phyloP scores from a whole-genome alignment of 2,113 vertebrate species.

The Lonchura striata region DNA sequence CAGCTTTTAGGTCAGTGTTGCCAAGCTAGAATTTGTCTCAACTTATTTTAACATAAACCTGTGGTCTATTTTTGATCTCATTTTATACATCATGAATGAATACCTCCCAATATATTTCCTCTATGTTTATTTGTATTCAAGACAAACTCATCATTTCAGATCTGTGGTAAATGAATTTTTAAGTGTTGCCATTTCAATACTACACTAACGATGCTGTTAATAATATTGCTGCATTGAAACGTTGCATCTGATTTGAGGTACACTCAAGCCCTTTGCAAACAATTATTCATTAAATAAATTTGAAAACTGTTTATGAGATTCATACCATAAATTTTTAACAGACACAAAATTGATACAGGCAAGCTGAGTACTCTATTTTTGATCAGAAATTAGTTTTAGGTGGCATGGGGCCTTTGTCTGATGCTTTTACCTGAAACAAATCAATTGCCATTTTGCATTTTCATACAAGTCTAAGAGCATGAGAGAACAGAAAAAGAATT shows the following conservation, averaged over 20 bases:
- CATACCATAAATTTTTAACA: not conserved
- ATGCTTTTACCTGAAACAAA: not conserved
- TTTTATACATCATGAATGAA: not conserved
- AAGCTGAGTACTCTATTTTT: not conserved
- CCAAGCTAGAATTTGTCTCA: not conserved
- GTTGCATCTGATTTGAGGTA: not conserved
- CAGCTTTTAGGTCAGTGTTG: not conserved
- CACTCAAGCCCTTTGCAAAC: not conserved
- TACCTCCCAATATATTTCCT: not conserved
- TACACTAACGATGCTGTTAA: not conserved
- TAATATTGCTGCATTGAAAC: not conserved
- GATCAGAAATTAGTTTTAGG: not conserved
- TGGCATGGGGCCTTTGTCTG: not conserved
- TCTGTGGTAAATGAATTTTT: not conserved
- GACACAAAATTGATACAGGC: not conserved
- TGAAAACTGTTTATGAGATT: not conserved
- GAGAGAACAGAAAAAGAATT: not conserved
- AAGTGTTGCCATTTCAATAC: constrained; percentile 26
- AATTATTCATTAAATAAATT: not conserved
- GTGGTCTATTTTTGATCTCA: not conserved
- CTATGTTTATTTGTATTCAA: not conserved
- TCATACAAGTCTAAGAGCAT: not conserved
- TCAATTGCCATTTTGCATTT: not conserved
- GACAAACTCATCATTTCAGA: constrained; percentile 23
- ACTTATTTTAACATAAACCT: not conserved